Evolutionary conservation across 2,797 vertebrate genomes (phyloP).

Genomic region (Garrulus glandarius): DNA sequence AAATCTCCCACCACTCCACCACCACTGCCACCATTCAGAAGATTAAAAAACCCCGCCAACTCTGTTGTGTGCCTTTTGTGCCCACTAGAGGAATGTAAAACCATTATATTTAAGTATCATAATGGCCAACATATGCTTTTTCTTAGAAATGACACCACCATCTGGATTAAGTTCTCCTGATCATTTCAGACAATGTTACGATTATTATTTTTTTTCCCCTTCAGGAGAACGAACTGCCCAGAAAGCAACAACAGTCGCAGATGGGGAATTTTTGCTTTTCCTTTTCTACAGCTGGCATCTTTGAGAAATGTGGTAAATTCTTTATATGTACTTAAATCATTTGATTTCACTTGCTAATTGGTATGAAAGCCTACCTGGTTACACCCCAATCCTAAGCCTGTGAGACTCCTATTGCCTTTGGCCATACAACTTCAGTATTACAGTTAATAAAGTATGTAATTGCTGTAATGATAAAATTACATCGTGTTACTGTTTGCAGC

Average conservation of each 20-base stretch:
- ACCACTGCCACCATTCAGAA: constrained; percentile 55
- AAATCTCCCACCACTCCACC: constrained; percentile 63
- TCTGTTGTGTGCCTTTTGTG: constrained; percentile 73
- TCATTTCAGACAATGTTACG: constrained; percentile 77
- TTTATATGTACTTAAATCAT: background rate
- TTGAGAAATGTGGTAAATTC: background rate
- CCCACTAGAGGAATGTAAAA: constrained; percentile 81
- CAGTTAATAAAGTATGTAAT: constrained; percentile 27
- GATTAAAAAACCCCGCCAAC: constrained; percentile 71
- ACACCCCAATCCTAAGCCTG: background rate
- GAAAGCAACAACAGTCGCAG: constrained; percentile 39
- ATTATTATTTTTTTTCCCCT: constrained; percentile 56
- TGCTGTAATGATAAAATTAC: background rate
- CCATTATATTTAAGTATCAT: constrained; percentile 83
- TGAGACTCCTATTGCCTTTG: background rate
- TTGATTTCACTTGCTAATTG: constrained; percentile 15
- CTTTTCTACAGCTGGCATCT: background rate
- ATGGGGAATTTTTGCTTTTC: constrained; percentile 31
- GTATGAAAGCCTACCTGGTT: background rate
- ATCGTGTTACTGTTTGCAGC: background rate
- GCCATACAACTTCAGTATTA: background rate
- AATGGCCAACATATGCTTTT: constrained; percentile 84
- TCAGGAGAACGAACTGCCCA: constrained; percentile 28
- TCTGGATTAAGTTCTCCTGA: constrained; percentile 80
- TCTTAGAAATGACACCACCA: constrained; percentile 81